Percentiles rank a stretch among this genome's conserved stretches.
These are phyloP conservation scores for Tenebrosternarchus preto DNA, from an alignment of 2,113 vertebrate genomes.

Conservation along the genomic window DNA sequence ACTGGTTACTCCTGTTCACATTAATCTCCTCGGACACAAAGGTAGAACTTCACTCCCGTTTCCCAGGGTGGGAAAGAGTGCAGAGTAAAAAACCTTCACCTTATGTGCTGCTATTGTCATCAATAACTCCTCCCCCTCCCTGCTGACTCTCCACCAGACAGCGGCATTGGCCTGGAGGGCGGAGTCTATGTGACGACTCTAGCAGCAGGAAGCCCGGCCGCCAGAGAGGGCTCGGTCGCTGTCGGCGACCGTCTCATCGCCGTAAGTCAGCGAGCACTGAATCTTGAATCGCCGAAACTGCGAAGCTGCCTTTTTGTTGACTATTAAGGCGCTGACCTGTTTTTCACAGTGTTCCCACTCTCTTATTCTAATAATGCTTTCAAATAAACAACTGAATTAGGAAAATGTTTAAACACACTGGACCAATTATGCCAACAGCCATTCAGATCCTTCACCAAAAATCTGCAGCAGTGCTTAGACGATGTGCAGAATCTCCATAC, in stretches of 20 bases:
- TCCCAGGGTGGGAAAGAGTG: neutral
- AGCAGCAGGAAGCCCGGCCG: slow-evolving; percentile 87
- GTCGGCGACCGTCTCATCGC: slow-evolving; percentile 93
- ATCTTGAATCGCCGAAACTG: slow-evolving; percentile 14
- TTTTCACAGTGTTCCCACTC: too few species aligned
- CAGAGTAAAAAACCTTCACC: neutral
- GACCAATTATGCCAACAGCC: slow-evolving; percentile 35
- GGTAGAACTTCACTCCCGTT: slow-evolving; percentile 70
- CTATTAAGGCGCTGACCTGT: too few species aligned
- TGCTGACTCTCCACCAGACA: slow-evolving; percentile 75
- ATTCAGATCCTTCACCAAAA: slow-evolving; percentile 34
- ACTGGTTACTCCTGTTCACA: slow-evolving; percentile 89
- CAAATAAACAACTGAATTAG: too few species aligned
- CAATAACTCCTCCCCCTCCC: neutral
- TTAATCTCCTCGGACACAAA: slow-evolving; percentile 91
- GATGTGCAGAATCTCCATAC: slow-evolving; percentile 46
- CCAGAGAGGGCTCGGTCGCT: slow-evolving; percentile 88
- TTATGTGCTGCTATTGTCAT: neutral
- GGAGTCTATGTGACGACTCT: slow-evolving; percentile 87
- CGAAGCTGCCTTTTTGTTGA: neutral
- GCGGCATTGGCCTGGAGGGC: slow-evolving; percentile 88
- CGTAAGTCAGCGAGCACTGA: slow-evolving; percentile 75
- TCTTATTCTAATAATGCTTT: slow-evolving; percentile 20
- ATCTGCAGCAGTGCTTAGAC: slow-evolving; percentile 17
- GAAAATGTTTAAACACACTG: slow-evolving; percentile 12